phyloP scores from a whole-genome alignment of 1,140 invertebrate species.

The Lepidurus apus region DNA sequence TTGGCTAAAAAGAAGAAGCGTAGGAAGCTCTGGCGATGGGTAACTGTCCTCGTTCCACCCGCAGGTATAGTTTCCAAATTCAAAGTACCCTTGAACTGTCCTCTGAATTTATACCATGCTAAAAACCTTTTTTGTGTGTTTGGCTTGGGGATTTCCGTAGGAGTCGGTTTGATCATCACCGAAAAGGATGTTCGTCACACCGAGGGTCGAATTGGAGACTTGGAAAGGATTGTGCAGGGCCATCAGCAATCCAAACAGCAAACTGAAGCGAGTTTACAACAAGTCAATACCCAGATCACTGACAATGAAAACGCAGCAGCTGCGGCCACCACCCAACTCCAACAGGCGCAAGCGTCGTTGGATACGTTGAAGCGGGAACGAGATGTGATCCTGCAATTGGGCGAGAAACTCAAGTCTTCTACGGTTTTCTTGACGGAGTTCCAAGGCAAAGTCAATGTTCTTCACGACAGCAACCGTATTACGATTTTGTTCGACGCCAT shows the following conservation, averaged over 20 bases:
- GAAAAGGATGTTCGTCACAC: slow-evolving; percentile 16
- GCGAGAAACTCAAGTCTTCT: slow-evolving; percentile 26
- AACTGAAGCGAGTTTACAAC: not conserved
- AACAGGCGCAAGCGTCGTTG: slow-evolving; percentile 19
- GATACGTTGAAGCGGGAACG: not conserved
- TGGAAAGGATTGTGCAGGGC: not conserved
- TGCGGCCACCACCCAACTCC: not conserved
- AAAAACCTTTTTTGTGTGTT: too few species aligned
- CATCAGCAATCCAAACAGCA: slow-evolving; percentile 20
- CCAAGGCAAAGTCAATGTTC: slow-evolving; percentile 27
- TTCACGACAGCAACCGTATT: slow-evolving; percentile 12
- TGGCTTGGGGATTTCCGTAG: not conserved
- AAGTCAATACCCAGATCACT: slow-evolving; percentile 20
- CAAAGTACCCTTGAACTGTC: not conserved
- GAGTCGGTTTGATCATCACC: not conserved
- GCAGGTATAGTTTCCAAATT: not conserved
- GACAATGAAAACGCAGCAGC: slow-evolving; percentile 1
- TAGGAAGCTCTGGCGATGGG: slow-evolving; percentile 17
- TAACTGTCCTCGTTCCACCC: slow-evolving; percentile 22
- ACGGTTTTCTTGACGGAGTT: slow-evolving; percentile 21
- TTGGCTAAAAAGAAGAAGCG: not conserved
- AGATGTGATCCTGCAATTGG: slow-evolving; percentile 22
- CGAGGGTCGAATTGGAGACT: slow-evolving; percentile 4
- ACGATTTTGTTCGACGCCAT: slow-evolving; percentile 7
- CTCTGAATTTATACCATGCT: too few species aligned